Evolutionary conservation across 2,113 vertebrate species (phyloP).

Genomic region (Taxidea taxus): DNA sequence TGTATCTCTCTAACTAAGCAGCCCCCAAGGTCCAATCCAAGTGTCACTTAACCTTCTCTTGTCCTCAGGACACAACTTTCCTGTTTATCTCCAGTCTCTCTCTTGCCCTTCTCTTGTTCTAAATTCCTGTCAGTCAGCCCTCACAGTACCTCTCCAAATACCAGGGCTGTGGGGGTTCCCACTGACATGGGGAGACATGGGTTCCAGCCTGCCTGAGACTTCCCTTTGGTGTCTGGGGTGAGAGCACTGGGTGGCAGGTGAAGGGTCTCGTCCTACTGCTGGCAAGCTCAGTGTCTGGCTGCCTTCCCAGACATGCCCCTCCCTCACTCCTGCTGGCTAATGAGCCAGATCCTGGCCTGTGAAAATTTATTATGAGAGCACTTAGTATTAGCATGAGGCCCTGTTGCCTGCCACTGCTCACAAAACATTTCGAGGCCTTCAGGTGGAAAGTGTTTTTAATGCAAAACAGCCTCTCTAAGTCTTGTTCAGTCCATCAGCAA

Average conservation of each 20-base stretch:
- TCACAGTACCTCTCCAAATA: background rate
- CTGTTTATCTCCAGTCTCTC: background rate
- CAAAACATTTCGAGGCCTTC: background rate
- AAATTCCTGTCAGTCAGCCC: background rate
- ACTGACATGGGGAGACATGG: background rate
- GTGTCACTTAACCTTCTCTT: background rate
- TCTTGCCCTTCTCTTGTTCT: background rate
- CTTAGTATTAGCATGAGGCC: background rate
- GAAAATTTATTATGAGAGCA: background rate
- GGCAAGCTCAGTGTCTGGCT: background rate
- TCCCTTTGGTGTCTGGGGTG: accelerated
- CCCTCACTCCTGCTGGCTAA: background rate
- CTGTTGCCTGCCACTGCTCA: background rate
- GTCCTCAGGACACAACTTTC: background rate
- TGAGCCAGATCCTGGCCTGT: background rate
- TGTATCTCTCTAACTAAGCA: background rate
- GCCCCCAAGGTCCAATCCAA: accelerated
- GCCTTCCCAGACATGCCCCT: accelerated
- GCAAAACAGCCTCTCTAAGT: background rate
- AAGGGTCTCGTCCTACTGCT: background rate
- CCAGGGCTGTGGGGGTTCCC: background rate
- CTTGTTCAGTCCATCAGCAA: background rate
- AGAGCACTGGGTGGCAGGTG: background rate
- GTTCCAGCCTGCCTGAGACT: accelerated
- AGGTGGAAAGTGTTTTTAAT: conserved; percentile 31